phyloP scores from a whole-genome alignment of 2,888 invertebrate species.

The Falcaria lacertinaria region DNA sequence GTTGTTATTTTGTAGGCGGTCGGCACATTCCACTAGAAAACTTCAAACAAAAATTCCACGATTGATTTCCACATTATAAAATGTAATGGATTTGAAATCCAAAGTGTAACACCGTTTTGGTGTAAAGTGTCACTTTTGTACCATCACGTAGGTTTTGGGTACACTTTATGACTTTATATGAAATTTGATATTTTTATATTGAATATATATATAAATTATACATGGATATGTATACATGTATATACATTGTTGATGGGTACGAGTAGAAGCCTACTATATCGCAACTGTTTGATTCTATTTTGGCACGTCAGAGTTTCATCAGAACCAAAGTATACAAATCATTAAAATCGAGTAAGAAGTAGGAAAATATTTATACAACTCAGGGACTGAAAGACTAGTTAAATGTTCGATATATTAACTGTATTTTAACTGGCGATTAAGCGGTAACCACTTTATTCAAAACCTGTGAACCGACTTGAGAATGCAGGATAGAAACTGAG shows the following conservation, averaged over 20 bases:
- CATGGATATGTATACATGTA: slow-evolving; percentile 79
- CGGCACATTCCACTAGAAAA: slow-evolving; percentile 78
- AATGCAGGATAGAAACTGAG: slow-evolving; percentile 65
- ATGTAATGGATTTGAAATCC: slow-evolving; percentile 73
- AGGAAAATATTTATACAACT: slow-evolving; percentile 79
- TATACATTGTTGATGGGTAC: slow-evolving; percentile 79
- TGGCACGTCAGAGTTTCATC: slow-evolving; percentile 78
- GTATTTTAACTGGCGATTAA: slow-evolving; percentile 75
- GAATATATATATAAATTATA: slow-evolving; percentile 80
- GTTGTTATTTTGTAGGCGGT: slow-evolving; percentile 76
- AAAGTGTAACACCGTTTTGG: slow-evolving; percentile 69
- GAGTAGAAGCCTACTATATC: slow-evolving; percentile 76
- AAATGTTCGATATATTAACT: slow-evolving; percentile 79
- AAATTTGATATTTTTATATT: slow-evolving; percentile 80
- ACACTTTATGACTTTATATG: slow-evolving; percentile 80
- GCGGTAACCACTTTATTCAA: slow-evolving; percentile 73
- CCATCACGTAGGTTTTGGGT: slow-evolving; percentile 80
- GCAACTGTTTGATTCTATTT: slow-evolving; percentile 79
- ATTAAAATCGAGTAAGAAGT: slow-evolving; percentile 78
- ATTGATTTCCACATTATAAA: slow-evolving; percentile 75
- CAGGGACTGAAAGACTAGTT: slow-evolving; percentile 79
- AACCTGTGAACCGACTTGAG: slow-evolving; percentile 71
- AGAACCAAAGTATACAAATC: slow-evolving; percentile 80
- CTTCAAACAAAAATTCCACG: slow-evolving; percentile 72
- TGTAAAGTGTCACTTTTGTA: slow-evolving; percentile 71